Base-by-base conservation (phyloP, 2,797 vertebrate genomes). In the Acrossocheilus wenchowensis region DNA sequence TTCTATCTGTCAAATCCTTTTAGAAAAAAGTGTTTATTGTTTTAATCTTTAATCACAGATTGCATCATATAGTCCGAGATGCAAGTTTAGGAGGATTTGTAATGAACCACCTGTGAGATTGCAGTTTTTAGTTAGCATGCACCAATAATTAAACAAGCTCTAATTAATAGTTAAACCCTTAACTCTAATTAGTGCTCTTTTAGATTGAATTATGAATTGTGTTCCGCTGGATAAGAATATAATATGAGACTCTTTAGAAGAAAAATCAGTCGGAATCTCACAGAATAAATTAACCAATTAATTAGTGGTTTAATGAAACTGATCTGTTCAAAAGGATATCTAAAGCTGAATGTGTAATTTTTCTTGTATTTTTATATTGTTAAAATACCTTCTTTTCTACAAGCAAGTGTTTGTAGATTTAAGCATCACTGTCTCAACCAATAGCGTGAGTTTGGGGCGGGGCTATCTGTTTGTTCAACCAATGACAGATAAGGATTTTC, bases 21-120 rank as follows among this genome's bases (percentile, higher is more conserved):
- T 62, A 60, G 12, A 41, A 78, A 41, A 78, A 41, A 57, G 12
- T 36, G 34, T 60, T 77, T 23, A 78, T 41, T 15, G 6, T 78
- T 57, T 77, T 78, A n/a, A 41, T 78, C 50, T 62, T 62, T 41
- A 78, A 17, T 78, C 4, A 60, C 36, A 78, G 6, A 57, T n/a
- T 78, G 52, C 21, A 60, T 78, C 36, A 78, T 43, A 62, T 43
- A 60, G 23, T n/a, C 77, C 3, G 3, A 57, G 11, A 57, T 15
- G 17, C 26, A 36, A 39, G 52, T 60, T 60, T 41, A 41, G 1
- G 6, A 21, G 36, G 7, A 54, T 68, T 52, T 39, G 80, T 39
- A 26, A 81, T 86, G 23, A 77, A 54, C 34, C 39, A 54, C 15
- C n/a, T 36, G 15, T 82, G 14, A 52, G 60, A 82, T 57, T 52